Base-by-base conservation (phyloP, 1,140 invertebrate genomes). In the Saccostrea glomerata region DNA sequence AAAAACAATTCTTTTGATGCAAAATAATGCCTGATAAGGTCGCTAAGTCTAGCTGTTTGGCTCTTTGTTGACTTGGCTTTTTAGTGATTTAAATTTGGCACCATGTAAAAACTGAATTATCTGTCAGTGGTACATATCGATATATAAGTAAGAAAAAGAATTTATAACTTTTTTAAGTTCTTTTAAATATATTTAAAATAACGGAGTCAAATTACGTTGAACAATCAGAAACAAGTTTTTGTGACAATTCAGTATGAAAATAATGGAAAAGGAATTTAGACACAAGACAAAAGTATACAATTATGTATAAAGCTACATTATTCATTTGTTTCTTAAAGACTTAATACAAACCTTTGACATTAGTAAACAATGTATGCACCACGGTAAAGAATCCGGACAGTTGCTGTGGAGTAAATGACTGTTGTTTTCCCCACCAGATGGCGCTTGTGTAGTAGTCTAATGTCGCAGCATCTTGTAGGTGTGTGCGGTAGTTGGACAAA, bases 381-480 rank as follows among this genome's bases (percentile, higher is more conserved):
- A 93, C 88, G 63, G 93, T 94, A 84, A 94, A 93, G 83, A 95
- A 94, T 23, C 91, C 94, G n/a, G 94, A 94, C 23, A 93, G 70
- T 82, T 95, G 93, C 85, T 92, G 90, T 0, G 89, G 77, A 25
- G 77, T 92, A 87, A 93, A 94, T 7, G 86, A 88, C 82, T 94
- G 92, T 85, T 94, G 92, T 84, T 93, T 93, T 12, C 88, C 93
- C 94, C 94, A 95, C 90, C 92, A 94, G 9, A 93, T 83, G 23
- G 92, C 93, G 63, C 89, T 90, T 60, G 93, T 93, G 87, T 93
- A 94, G 84, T 93, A 95, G 82, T 95, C 94, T 23, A 94, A 84
- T n/a, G 92, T 88, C 3, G 92, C 88, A n/a, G 92, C 94, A 84
- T 94, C 92, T 84, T 91, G 92, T 15, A 95, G 86, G 85, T 94